Evolutionary conservation across 2,888 invertebrate species (phyloP), one percentile per base, ranked within the genome.

Genomic region (Cephus spinipes): DNA sequence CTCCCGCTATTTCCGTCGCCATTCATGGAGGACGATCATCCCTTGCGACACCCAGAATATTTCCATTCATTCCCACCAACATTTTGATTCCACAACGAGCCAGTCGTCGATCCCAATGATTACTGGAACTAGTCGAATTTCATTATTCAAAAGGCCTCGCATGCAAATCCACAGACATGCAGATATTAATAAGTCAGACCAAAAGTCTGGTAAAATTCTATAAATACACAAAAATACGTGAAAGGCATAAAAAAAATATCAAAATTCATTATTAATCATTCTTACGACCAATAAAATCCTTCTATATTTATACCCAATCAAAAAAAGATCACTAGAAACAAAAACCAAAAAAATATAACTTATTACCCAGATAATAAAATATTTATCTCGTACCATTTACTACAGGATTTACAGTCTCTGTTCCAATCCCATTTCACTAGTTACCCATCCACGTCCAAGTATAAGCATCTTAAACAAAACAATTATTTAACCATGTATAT

Each of bases 1-100:
- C 81, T 86, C 77, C 82, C 77, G 83, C 85, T 89, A 88, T 88
- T 88, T 86, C 83, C 82, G 85, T 76, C 81, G 86, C 83, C 86
- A 87, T 89, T 89, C 87, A 88, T 87, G 40, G 78, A 55, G 33
- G 33, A 68, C 79, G 76, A 79, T 81, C 78, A 79, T 81, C 79
- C 73, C 83, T 33, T 32, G 71, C 71, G 71, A 33, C 32, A 71
- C 32, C 71, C 71, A 11, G 83, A 83, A 85, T 85, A 83, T 83
- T 83, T 82, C 76, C 80, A 85, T 83, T 86, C 88, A 88, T 88
- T 88, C 86, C 55, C 23, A 23, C 9, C 23, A 55, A 23, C 55
- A 55, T 55, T 55, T 55, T 55, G 9, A 55, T 55, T 55, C 55
- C 23, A 55, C 55, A 23, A 55, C 55, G 55, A 55, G 23, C 23